Evolutionary conservation across 2,888 invertebrate genomes (phyloP).

Genomic region (Torymus auratus): DNA sequence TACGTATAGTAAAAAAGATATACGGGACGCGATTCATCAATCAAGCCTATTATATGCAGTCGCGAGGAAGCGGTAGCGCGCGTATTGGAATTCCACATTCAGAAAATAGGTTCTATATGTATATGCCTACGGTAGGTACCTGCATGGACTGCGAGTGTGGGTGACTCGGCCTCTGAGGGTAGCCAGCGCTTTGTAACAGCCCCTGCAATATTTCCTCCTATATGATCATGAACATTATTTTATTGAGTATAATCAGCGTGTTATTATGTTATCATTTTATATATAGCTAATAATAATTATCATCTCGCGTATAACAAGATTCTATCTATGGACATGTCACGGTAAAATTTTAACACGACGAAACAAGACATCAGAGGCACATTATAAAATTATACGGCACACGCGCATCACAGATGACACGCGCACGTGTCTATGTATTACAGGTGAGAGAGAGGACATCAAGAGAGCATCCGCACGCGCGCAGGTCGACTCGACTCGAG

Average conservation of each 20-base stretch:
- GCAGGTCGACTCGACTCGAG: background rate
- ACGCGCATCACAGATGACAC: too few species aligned
- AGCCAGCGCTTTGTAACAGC: slow-evolving; percentile 74
- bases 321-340: too few species aligned
- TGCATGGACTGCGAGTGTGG: slow-evolving; percentile 73
- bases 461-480: background rate
- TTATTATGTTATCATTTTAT: too few species aligned
- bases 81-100: background rate
- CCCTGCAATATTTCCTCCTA: slow-evolving; percentile 67
- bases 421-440: too few species aligned
- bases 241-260: too few species aligned
- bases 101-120: slow-evolving; percentile 4
- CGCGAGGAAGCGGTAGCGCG: background rate
- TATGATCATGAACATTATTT: slow-evolving; percentile 2
- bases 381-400: too few species aligned
- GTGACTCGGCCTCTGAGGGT: slow-evolving; percentile 69
- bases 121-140: slow-evolving; percentile 64
- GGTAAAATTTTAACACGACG: too few species aligned
- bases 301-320: too few species aligned
- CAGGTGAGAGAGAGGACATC: background rate
- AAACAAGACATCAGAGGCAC: too few species aligned
- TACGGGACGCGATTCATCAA: slow-evolving; percentile 26
- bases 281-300: too few species aligned
- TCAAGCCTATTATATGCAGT: background rate
- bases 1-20: background rate